phyloP scores from a whole-genome alignment of 2,888 invertebrate species.

The Phortica okadai region DNA sequence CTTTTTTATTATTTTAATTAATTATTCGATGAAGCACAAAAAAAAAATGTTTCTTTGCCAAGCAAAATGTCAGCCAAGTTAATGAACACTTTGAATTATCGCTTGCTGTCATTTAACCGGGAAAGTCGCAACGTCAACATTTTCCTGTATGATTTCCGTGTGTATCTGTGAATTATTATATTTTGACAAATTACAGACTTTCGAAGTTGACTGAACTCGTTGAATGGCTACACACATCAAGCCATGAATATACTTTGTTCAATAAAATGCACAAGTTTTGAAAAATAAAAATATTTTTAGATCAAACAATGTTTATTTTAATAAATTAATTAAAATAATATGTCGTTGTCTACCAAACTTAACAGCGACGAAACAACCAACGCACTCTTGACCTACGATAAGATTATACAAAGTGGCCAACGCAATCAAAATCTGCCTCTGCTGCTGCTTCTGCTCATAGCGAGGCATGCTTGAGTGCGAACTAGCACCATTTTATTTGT shows the following conservation, averaged over 20 bases:
- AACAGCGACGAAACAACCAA: background rate
- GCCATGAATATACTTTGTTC: background rate
- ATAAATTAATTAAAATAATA: background rate
- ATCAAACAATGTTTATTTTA: too few relatives aligned
- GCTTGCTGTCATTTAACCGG: background rate
- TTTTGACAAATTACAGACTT: slow-evolving; percentile 7
- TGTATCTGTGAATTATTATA: background rate
- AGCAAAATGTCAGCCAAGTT: background rate
- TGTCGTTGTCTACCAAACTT: background rate
- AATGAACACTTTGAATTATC: background rate
- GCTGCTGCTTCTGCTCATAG: background rate
- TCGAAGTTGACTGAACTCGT: slow-evolving; percentile 6
- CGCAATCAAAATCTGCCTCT: background rate
- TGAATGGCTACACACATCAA: background rate
- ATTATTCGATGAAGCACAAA: background rate
- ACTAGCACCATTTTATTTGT: too few relatives aligned
- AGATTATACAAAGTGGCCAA: background rate
- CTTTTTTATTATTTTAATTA: too few relatives aligned
- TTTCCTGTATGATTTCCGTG: background rate
- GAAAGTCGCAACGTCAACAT: background rate
- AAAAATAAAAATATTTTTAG: too few relatives aligned
- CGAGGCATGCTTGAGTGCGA: too few relatives aligned
- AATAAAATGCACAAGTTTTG: too few relatives aligned
- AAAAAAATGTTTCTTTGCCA: background rate
- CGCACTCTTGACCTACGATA: slow-evolving; percentile 19